Evolutionary conservation across 2,797 vertebrate species (phyloP).

Genomic region (Sebastes cheni): DNA sequence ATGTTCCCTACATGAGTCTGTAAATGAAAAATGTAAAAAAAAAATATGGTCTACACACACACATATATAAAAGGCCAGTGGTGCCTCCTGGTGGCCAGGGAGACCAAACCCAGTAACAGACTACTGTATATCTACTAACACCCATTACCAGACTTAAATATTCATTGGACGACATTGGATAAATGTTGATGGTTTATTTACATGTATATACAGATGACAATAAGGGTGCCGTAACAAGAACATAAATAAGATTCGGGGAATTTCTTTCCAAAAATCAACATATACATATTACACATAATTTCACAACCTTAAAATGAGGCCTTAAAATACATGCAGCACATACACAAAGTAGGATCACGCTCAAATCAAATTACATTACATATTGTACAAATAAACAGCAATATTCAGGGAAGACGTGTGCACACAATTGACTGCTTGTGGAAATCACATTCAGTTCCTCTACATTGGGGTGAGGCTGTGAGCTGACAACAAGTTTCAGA

Average conservation of each 20-base stretch:
- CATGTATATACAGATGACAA: conserved; percentile 69
- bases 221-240: conserved; percentile 38
- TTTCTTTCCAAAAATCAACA: conserved; percentile 39
- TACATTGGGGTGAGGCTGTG: not conserved
- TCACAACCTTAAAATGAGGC: conserved; percentile 57
- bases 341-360: conserved; percentile 17
- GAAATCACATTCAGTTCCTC: conserved; percentile 28
- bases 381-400: conserved; percentile 55
- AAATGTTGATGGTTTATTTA: conserved; percentile 81
- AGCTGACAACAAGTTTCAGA: not conserved
- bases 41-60: not conserved
- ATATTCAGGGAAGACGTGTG: conserved; percentile 16
- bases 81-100: conserved; percentile 40
- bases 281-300: conserved; percentile 56
- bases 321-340: conserved; percentile 62
- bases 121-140: not conserved
- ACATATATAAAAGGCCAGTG: not conserved
- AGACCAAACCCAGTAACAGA: not conserved
- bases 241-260: conserved; percentile 51
- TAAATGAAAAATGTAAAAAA: no score
- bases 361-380: conserved; percentile 32
- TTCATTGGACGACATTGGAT: conserved; percentile 1
- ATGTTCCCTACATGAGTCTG: no score
- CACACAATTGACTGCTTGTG: conserved; percentile 18
- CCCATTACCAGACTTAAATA: not conserved